Evolutionary conservation across 2,113 vertebrate genomes (phyloP), one percentile per base, ranked within the genome.

Genomic region (Pleuronectes platessa): DNA sequence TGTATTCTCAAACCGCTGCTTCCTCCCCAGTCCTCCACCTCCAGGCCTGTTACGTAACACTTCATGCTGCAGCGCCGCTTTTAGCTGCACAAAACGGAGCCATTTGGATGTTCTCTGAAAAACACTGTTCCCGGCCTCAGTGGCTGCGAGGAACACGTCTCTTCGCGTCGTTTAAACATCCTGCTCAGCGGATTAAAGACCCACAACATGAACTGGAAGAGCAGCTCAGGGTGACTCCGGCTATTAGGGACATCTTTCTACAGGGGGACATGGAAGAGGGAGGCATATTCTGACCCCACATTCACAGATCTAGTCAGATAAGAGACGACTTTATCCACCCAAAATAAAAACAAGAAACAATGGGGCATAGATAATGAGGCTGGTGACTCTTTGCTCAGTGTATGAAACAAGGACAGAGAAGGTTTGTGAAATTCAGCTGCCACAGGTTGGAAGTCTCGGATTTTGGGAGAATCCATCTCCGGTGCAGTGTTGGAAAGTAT

Each of bases 11-110:
- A 54, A 9, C 23, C 24, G 71, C 51, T 47, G 65, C 74, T 78
- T 90, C 78, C 77, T 83, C 59, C 61, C 66, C 72, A 81, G 68
- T 65, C 76, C 51, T 81, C 78, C 81, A 88, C 90, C 88, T 92
- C 78, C 82, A 82, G 84, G 72, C n/a, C 76, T 62, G 63, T 93
- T 93, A 82, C 79, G 27, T 80, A 91, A 92, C 81, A 26, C 64
- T 10, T 14, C 82, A 64, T 21, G 42, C 74, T 72, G 78, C 3
- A n/a, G 63, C 10, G 47, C 67, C 15, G 73, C 82, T 87, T 90
- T 91, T 70, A 91, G 84, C 83, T 84, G 24, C 83, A 89, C 71
- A 84, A 84, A 84, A 84, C 83, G 77, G 75, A 79, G 67, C 10
- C 9, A 4, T 60, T 76, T 83, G 69, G 79, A 81, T 42, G 61